Evolutionary conservation across 2,797 vertebrate species (phyloP).

Genomic region (Mionectes olivaceus): DNA sequence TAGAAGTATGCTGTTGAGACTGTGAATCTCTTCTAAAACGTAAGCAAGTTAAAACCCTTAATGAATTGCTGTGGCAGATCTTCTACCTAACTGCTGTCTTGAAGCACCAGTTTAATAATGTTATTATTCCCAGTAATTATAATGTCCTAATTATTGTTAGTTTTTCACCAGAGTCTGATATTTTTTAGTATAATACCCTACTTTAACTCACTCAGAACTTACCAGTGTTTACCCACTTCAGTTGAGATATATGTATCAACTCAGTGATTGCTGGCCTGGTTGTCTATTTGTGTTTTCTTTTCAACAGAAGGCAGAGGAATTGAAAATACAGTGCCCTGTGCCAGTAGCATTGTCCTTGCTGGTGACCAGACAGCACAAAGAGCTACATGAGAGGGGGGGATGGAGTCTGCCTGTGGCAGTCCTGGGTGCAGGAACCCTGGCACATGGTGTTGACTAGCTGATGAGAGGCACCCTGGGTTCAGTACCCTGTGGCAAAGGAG

Average conservation of each 20-base stretch:
- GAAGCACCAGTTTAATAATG: background rate
- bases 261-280: background rate
- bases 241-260: fast-evolving
- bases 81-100: background rate
- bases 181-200: background rate
- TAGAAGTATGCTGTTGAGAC: background rate
- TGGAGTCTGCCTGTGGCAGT: fast-evolving
- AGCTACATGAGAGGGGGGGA: background rate
- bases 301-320: background rate
- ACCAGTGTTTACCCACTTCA: background rate
- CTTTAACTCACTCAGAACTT: background rate
- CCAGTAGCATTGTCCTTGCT: background rate
- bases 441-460: background rate
- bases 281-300: background rate
- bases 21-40: background rate
- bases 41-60: background rate
- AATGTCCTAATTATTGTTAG: background rate
- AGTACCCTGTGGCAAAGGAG: background rate
- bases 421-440: background rate
- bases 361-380: background rate
- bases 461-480: fast-evolving
- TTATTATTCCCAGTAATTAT: background rate
- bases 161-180: background rate
- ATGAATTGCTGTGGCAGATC: background rate
- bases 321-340: background rate